Conservation (phyloP, 2,888 invertebrate genomes). For the Ischnus inquisitorius region DNA sequence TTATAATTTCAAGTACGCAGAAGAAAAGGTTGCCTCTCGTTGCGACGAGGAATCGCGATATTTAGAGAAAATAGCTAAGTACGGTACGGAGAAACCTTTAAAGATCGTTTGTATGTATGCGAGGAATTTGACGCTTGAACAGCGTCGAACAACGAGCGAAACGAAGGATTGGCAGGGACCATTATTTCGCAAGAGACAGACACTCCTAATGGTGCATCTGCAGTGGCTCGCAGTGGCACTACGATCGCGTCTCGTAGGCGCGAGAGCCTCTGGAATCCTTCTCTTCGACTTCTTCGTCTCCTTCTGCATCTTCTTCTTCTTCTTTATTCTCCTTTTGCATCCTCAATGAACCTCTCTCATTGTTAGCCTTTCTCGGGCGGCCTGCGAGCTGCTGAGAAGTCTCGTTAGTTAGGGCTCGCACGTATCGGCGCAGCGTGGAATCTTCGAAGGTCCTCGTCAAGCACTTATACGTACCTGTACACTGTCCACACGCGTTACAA, state of each 20-base stretch:
- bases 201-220: conserved; percentile 43
- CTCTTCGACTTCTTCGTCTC: conserved; percentile 60
- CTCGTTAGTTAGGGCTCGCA: conserved; percentile 37
- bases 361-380: conserved; percentile 56
- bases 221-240: conserved; percentile 41
- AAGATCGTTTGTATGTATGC: conserved; percentile 12
- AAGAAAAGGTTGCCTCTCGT: not conserved
- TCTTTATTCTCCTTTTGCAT: conserved; percentile 63
- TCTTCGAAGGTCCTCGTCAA: not conserved
- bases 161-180: conserved; percentile 42
- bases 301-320: conserved; percentile 53
- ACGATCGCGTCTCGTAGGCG: conserved; percentile 69
- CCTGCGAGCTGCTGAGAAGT: conserved; percentile 29
- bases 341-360: conserved; percentile 67
- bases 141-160: conserved; percentile 39
- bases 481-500: conserved; percentile 1
- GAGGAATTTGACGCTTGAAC: conserved; percentile 45
- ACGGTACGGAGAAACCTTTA: conserved; percentile 30
- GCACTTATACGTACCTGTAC: not conserved
- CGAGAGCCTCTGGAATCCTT: conserved; percentile 69
- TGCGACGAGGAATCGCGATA: not conserved
- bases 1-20: not conserved
- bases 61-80: conserved; percentile 18
- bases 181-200: conserved; percentile 38
- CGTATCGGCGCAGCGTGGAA: conserved; percentile 1